Conservation (phyloP, 35 echinoderm and acorn worm species). For the Apostichopus californicus region DNA sequence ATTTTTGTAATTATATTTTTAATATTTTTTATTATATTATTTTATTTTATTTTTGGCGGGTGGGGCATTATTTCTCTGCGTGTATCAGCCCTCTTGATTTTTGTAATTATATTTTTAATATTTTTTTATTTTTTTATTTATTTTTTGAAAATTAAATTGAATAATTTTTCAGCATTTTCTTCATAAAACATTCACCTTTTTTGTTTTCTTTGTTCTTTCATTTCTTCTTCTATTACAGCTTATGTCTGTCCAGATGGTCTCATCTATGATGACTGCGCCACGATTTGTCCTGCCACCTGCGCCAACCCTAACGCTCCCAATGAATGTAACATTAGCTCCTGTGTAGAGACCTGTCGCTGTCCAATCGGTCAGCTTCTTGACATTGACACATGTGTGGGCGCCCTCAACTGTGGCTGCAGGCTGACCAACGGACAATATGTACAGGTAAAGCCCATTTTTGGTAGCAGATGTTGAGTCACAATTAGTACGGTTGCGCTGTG, state of each 20-base stretch:
- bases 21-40: no score
- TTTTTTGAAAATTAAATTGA: no score
- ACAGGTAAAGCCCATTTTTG: not conserved
- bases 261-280: constrained; percentile 45
- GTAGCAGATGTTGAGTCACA: no score
- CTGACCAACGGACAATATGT: constrained; percentile 24
- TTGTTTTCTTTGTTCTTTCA: not conserved
- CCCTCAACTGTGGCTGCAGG: constrained; percentile 57
- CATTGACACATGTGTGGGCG: constrained; percentile 56
- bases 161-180: no score
- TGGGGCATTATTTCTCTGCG: no score
- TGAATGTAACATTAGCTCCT: constrained; percentile 2
- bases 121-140: no score
- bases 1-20: no score
- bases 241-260: constrained; percentile 44
- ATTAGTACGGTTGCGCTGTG: no score
- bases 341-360: constrained; percentile 64
- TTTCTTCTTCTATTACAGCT: constrained; percentile 18
- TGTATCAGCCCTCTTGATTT: no score
- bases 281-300: constrained; percentile 43
- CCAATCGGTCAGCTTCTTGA: constrained; percentile 57
- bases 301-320: not conserved
- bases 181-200: no score
- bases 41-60: no score
- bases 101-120: no score